Base-by-base conservation (phyloP, 2,113 vertebrate species). In the Chaetodon auriga region DNA sequence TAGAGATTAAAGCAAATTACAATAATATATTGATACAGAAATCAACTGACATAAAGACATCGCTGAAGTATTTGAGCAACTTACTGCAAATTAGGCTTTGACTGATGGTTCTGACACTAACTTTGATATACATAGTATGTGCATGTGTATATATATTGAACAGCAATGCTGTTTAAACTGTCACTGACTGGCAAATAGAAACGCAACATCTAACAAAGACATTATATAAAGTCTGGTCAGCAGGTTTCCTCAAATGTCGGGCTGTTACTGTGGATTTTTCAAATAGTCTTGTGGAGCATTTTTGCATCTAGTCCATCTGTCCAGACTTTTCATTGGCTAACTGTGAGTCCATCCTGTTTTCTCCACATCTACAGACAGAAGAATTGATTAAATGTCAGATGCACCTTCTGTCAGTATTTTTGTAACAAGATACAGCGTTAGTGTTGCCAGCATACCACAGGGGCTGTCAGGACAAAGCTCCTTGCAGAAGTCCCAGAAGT, bases 401-500 rank as follows among this genome's bases (percentile, higher is more conserved):
- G 16, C 30, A 55, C 36, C 38, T 6, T 45, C 61, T 62, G 23
- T 62, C 54, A 58, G 25, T n/a, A 12, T 35, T 10, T 36, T 1
- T 18, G 66, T 51, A 66, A 71, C 35, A 25, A 57, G 30, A 62
- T 21, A 53, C 48, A 63, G 11, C 2, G 25, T 19, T 16, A 35
- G n/a, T 63, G 38, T 25, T 35, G 10, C 55, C 5, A 48, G 51
- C 80, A 78, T 90, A 99, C 98, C 97, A 84, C 95, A 88, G 15
- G 97, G 97, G 62, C 95, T 94, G 63, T 96, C 96, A n/a, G 96
- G 93, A 85, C 94, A 83, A 65, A 97, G 93, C 0, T 95, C 94
- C 78, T 95, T 94, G 92, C 98, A 99, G 87, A 99, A 97, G 68
- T 96, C 96, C 98, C 98, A 99, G 64, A 99, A 98, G 55, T 97